Evolutionary conservation across 2,797 vertebrate species (phyloP), one percentile per base, ranked within the genome.

Genomic region (Pseudocheirus occidentalis): DNA sequence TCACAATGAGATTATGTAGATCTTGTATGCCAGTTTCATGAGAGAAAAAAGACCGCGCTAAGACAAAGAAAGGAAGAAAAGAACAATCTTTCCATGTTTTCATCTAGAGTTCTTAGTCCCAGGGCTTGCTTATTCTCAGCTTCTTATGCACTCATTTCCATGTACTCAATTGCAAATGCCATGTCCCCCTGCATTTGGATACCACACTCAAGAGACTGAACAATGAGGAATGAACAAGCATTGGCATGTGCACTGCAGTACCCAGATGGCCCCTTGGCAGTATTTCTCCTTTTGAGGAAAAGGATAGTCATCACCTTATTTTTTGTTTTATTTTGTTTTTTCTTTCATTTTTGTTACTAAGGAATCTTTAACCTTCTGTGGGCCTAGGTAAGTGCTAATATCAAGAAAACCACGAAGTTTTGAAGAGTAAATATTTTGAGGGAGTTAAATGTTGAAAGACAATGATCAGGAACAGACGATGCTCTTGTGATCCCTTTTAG

Each of bases 331-430:
- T 55, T 55, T 56, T 56, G 24, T 18, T 40, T 46, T 24, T 18
- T 10, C 40, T 50, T 87, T 94, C 81, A 57, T 10, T 62, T 58
- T 58, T 73, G 5, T 93, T 66, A 95, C n/a, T 90, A 57, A 91
- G 91, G 55, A 62, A 91, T 27, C 40, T 93, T 93, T 40, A 92
- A 93, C 81, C 29, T 46, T 96, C 52, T 94, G 0, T 50, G 46
- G 13, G 7, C 90, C 27, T 91, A 96, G 16, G 66, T 52, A 40
- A 0, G 66, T 7, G 10, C 56, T 18, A 90, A 55, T 62, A 91
- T 94, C 58, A 95, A 56, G 62, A 52, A 91, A 46, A 16, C 1
- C 4, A 94, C 18, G 13, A 57, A 24, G 13, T 58, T 87, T 93
- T 56, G 18, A 87, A 95, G 57, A 91, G 28, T 3, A 91, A n/a